Conservation (phyloP, 1,140 invertebrate species). For the Drosophila setifemur region DNA sequence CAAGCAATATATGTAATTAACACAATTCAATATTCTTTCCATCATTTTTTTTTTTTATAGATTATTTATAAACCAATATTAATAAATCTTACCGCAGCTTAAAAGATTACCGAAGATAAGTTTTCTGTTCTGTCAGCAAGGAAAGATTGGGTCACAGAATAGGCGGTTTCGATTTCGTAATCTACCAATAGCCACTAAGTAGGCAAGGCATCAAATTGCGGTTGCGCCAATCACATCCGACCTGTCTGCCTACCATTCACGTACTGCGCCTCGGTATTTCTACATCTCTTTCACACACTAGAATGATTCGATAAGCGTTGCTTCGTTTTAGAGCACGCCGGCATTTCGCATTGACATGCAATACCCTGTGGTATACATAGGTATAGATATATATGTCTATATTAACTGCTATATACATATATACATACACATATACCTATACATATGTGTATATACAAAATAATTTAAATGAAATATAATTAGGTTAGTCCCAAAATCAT, state of each 20-base stretch:
- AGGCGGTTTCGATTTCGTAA: conserved; percentile 19
- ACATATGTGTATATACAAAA: no score
- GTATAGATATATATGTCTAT: no score
- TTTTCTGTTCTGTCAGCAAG: background rate
- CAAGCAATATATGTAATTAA: no score
- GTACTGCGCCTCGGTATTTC: conserved; percentile 17
- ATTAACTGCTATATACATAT: no score
- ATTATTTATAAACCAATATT: no score
- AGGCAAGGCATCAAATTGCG: conserved; percentile 17
- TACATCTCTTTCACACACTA: conserved; percentile 26
- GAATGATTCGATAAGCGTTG: conserved; percentile 2
- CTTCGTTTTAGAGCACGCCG: background rate
- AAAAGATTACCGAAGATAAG: no score
- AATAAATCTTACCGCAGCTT: no score
- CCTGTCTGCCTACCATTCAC: conserved; percentile 39
- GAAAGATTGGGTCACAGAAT: background rate
- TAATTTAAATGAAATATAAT: no score
- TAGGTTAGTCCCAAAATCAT: no score
- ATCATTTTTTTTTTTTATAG: no score
- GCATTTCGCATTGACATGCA: background rate
- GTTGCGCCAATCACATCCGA: conserved; percentile 59
- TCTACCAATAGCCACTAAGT: conserved; percentile 59
- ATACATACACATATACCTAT: no score
- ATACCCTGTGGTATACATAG: background rate
- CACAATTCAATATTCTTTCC: no score